These are phyloP conservation scores for Isurus oxyrinchus DNA, from an alignment of 2,113 vertebrate genomes.

Conservation along the genomic window DNA sequence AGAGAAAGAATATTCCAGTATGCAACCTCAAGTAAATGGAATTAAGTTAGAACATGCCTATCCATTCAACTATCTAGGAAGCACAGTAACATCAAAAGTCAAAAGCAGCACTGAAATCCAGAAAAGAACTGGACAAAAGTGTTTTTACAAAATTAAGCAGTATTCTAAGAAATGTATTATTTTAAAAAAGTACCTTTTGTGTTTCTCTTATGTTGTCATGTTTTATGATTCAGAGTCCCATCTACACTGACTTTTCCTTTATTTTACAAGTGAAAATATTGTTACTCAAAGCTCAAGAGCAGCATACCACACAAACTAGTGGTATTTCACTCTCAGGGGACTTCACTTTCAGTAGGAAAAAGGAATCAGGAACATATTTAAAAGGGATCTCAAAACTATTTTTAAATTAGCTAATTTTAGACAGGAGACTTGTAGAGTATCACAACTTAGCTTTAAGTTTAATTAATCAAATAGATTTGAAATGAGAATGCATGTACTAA, in stretches of 20 bases:
- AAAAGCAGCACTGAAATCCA: no score
- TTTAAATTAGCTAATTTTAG: not conserved
- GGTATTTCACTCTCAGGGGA: not conserved
- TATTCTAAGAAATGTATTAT: not conserved
- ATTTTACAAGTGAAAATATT: not conserved
- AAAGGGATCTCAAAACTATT: not conserved
- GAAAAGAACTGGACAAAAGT: no score
- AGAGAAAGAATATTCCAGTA: no score
- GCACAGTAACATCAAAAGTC: no score
- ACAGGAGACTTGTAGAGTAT: not conserved
- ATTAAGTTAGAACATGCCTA: no score
- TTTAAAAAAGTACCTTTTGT: constrained; percentile 11
- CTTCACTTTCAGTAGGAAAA: not conserved
- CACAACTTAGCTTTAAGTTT: not conserved
- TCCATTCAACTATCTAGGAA: no score
- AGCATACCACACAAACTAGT: not conserved
- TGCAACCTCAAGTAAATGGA: no score
- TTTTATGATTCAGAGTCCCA: not conserved
- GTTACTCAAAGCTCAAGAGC: not conserved
- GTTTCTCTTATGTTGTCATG: not conserved
- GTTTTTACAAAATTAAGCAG: no score
- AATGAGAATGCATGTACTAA: no score
- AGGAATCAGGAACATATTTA: not conserved
- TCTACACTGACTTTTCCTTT: not conserved
- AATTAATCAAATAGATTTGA: not conserved